Percentiles rank a stretch among this genome's conserved stretches.
phyloP scores from a whole-genome alignment of 2,888 invertebrate genomes.

The Hofmannophila pseudospretella region DNA sequence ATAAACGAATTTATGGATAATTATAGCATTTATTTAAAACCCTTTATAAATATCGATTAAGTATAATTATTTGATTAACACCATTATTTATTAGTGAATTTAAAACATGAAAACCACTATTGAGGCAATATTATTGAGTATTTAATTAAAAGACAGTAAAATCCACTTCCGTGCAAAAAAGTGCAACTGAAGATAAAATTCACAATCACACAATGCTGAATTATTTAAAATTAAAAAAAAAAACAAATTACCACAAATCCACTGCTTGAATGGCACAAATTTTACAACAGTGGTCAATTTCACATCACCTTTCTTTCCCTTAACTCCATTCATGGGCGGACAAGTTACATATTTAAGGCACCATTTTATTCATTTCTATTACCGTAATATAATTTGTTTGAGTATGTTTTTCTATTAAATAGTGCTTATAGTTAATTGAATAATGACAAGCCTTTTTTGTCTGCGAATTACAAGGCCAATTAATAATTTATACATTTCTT shows the following conservation, averaged over 20 bases:
- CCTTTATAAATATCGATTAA: conserved; percentile 31
- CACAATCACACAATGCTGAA: not conserved
- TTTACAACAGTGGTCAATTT: conserved; percentile 1
- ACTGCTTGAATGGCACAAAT: conserved; percentile 1
- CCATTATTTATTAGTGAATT: conserved; percentile 12
- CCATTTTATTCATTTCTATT: conserved; percentile 25
- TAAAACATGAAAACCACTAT: conserved; percentile 16
- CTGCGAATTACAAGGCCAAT: too few species aligned
- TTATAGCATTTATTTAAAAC: conserved; percentile 49
- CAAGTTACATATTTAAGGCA: conserved; percentile 65
- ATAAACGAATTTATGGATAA: not conserved
- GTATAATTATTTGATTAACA: conserved; percentile 19
- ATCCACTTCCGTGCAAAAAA: conserved; percentile 17
- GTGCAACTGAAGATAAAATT: conserved; percentile 5
- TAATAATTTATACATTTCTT: too few species aligned
- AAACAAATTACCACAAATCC: not conserved
- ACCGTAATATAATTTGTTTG: not conserved
- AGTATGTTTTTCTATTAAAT: not conserved
- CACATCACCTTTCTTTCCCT: not conserved
- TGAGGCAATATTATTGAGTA: conserved; percentile 30
- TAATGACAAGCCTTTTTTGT: too few species aligned
- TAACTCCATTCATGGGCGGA: conserved; percentile 48
- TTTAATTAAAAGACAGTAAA: conserved; percentile 20
- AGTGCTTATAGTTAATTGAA: not conserved
- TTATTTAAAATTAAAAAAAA: not conserved